These are phyloP conservation scores for Ditylenchus dipsaci DNA, from an alignment of 1,140 invertebrate species.

Conservation along the genomic window DNA sequence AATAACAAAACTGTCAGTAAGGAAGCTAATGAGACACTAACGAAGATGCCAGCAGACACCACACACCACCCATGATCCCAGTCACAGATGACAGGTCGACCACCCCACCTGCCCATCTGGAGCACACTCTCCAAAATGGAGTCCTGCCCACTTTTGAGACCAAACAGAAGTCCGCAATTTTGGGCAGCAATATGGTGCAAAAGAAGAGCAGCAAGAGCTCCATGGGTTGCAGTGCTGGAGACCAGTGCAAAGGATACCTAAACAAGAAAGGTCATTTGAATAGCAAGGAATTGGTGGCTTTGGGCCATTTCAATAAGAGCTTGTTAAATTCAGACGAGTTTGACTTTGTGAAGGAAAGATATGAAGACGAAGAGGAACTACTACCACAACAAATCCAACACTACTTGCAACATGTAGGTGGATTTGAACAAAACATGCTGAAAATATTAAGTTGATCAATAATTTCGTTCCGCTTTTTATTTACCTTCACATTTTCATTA, in stretches of 20 bases:
- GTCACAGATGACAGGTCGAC: background rate
- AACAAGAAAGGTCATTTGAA: background rate
- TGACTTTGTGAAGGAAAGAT: conserved; percentile 23
- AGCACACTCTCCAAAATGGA: conserved; percentile 5
- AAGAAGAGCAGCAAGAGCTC: background rate
- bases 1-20: conserved; percentile 20
- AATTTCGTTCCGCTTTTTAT: too few relatives aligned
- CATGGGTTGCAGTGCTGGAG: conserved; percentile 13
- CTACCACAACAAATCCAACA: conserved; percentile 21
- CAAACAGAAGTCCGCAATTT: conserved; percentile 1
- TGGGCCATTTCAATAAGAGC: conserved; percentile 24
- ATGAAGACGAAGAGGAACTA: conserved; percentile 17
- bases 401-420: conserved; percentile 17
- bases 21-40: conserved; percentile 13
- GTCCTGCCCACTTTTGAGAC: conserved; percentile 10
- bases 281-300: conserved; percentile 20
- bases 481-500: too few relatives aligned
- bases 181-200: background rate
- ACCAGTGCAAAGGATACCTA: conserved; percentile 1
- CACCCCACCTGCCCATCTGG: conserved; percentile 2
- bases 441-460: background rate
- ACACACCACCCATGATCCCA: conserved; percentile 16
- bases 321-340: conserved; percentile 26
- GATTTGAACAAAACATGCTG: too few relatives aligned
- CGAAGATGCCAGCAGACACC: conserved; percentile 12